Evolutionary conservation across 2,113 vertebrate genomes (phyloP), one percentile per base, ranked within the genome.

Genomic region (Larimichthys polyactis): DNA sequence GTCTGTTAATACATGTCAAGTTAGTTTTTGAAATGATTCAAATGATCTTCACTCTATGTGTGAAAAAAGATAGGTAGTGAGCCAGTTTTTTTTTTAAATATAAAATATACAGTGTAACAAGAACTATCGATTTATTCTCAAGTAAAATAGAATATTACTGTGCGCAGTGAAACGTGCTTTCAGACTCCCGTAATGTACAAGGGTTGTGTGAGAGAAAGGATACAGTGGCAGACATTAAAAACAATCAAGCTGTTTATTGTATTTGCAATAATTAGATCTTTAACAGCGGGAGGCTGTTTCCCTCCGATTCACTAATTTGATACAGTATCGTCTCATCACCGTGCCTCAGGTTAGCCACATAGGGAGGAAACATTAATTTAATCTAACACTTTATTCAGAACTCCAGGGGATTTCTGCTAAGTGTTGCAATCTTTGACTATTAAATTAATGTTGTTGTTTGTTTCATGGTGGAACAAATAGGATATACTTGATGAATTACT

Each of bases 181-280:
- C 62, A 73, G 20, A 32, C 71, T 46, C 19, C 20, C 62, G 46
- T 71, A 59, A 79, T 71, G 58, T 55, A 58, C 4, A 11, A 49
- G 16, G 7, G n/a, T 64, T 60, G 46, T 65, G 71, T 59, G 40
- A 36, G 20, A 65, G n/a, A 24, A 11, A 4, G 52, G 27, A 36
- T 64, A 58, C 27, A 59, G 79, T 43, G 19, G 76, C 63, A 78
- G 63, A 49, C 82, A 81, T 85, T 78, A 91, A 91, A 94, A 93
- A 94, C 90, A 91, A 93, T 91, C 90, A 90, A 78, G 86, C 90
- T 92, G 92, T 92, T 94, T 94, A 90, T 93, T 93, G 89, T 92
- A 83, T 93, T 93, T 92, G 88, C 81, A 74, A 88, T 94, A 94
- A 93, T 94, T 92, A 93, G 84, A 93, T 93, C 85, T 87, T 81